Conservation (phyloP, 2,888 invertebrate genomes). For the Liodrosophila aerea region DNA sequence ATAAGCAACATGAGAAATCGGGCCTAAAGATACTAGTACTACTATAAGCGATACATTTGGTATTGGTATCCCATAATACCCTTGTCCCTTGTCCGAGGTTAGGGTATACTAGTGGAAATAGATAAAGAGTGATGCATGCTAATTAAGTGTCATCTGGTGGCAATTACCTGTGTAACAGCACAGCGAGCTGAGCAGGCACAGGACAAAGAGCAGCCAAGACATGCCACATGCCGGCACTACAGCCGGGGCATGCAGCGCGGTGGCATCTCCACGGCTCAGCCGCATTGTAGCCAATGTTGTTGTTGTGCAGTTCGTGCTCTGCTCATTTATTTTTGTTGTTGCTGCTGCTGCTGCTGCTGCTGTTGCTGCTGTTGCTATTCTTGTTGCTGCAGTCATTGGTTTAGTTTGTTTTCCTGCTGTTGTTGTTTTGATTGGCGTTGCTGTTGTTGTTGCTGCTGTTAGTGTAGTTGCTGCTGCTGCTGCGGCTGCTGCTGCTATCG, state of each 20-base stretch:
- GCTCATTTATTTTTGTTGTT: constrained; percentile 40
- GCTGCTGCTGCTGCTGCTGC: constrained; percentile 13
- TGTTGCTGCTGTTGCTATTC: constrained; percentile 4
- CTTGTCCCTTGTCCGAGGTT: too few species aligned
- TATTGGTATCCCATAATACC: too few species aligned
- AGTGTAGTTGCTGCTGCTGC: constrained; percentile 5
- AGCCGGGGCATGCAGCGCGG: constrained; percentile 42
- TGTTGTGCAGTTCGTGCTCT: constrained; percentile 38
- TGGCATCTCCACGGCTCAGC: constrained; percentile 21
- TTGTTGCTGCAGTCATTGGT: constrained; percentile 41
- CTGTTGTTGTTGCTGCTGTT: constrained; percentile 13
- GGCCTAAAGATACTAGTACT: too few species aligned
- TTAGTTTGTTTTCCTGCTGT: constrained; percentile 27
- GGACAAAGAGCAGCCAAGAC: constrained; percentile 61
- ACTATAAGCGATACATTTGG: too few species aligned
- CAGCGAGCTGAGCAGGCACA: constrained; percentile 63
- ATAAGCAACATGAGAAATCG: too few species aligned
- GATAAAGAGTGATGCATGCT: constrained; percentile 9
- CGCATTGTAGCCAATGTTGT: constrained; percentile 35
- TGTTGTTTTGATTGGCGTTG: constrained; percentile 5
- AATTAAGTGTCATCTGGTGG: constrained; percentile 35
- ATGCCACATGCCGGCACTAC: constrained; percentile 57
- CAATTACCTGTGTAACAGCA: constrained; percentile 71
- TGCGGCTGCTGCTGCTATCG: constrained; percentile 25
- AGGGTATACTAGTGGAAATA: neutral